Conservation (phyloP, 2,888 invertebrate species). For the Cephus spinipes region DNA sequence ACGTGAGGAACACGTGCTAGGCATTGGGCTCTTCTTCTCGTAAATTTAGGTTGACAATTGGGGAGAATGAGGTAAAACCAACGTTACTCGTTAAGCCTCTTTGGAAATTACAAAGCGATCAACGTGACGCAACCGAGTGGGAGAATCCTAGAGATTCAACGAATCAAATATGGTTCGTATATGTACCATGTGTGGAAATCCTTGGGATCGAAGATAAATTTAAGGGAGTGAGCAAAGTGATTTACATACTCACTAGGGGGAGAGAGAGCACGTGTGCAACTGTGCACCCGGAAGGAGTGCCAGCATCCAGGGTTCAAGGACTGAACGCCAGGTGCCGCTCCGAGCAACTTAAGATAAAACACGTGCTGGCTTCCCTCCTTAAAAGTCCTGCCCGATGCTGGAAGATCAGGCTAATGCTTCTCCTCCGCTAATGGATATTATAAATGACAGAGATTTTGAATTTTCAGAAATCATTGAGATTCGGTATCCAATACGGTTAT, state of each 20-base stretch:
- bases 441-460: neutral
- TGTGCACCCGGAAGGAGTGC: conserved; percentile 16
- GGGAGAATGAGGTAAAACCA: neutral
- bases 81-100: neutral
- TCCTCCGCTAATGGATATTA: neutral
- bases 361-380: conserved; percentile 46
- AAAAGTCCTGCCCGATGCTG: neutral
- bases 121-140: neutral
- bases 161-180: neutral
- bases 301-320: conserved; percentile 48
- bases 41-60: neutral
- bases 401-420: neutral
- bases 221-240: conserved; percentile 31
- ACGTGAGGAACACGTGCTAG: neutral
- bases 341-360: conserved; percentile 52
- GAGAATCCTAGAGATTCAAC: neutral
- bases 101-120: neutral
- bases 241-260: conserved; percentile 61
- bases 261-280: conserved; percentile 34
- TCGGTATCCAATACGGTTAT: neutral
- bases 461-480: neutral
- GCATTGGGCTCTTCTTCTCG: neutral
- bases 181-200: neutral
- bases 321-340: conserved; percentile 62
- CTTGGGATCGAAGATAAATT: conserved; percentile 15